Conservation (phyloP, 2,888 invertebrate species). For the Arctia plantaginis region DNA sequence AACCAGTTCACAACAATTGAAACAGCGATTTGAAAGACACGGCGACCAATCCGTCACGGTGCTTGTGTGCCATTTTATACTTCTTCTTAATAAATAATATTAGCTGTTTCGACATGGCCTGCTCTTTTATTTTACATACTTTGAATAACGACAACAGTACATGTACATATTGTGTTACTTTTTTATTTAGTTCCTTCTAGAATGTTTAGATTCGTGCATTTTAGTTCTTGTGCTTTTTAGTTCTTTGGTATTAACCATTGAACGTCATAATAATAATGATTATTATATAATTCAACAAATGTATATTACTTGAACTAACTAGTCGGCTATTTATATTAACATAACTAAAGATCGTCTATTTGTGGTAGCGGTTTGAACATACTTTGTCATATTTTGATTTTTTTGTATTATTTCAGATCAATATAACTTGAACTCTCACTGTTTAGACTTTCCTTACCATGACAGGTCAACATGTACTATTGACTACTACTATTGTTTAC, state of each 20-base stretch:
- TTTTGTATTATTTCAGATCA: no score
- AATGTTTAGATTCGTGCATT: neutral
- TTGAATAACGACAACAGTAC: neutral
- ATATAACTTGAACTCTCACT: no score
- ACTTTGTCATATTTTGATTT: no score
- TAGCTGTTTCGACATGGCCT: slow-evolving; percentile 41
- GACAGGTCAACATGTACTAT: no score
- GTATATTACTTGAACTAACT: no score
- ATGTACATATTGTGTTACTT: neutral
- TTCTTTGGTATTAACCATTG: neutral
- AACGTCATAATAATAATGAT: neutral
- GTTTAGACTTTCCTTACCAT: no score
- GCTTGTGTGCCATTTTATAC: slow-evolving; percentile 53
- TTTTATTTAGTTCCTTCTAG: neutral
- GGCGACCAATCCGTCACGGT: slow-evolving; percentile 71
- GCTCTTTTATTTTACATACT: slow-evolving; percentile 30
- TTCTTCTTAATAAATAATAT: slow-evolving; percentile 47
- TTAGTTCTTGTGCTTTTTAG: no score
- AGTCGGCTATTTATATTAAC: no score
- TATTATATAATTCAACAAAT: no score
- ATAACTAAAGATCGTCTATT: no score
- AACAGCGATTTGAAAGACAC: slow-evolving; percentile 71
- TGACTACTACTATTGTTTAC: no score
- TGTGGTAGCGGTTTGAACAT: no score
- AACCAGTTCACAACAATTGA: slow-evolving; percentile 74